Evolutionary conservation across 2,113 vertebrate genomes (phyloP), one percentile per base, ranked within the genome.

Genomic region (Phrynosoma platyrhinos): DNA sequence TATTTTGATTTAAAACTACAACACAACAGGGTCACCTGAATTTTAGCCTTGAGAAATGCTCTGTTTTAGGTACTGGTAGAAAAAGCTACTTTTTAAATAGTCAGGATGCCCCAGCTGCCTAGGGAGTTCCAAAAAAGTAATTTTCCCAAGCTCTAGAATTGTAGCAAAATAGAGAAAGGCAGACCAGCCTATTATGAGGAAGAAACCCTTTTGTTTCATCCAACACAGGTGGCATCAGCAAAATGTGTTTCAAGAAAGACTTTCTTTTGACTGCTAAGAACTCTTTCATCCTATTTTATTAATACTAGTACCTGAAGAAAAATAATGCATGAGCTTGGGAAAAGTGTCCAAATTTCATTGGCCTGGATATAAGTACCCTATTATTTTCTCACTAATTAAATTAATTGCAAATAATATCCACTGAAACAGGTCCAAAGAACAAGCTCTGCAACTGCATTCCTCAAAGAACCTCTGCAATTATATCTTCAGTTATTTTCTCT

Each of bases 361-460:
- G 5, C 9, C 18, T 83, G 23, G 40, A 87, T 36, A 89, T 3
- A 88, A 84, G 83, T 4, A 1, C 72, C 9, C 6, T 82, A 42
- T 80, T 91, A 88, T 85, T 92, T 91, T 90, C 85, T 12, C 7
- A 91, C 0, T 10, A 77, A 81, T 83, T 90, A 89, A 81, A 80
- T 79, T 85, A 86, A 8, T 13, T 90, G 79, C 77, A 66, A 53
- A 58, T 42, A 76, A 30, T 85, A 1, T 71, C 10, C 88, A 58
- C 42, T 2, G 16, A 87, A 74, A 10, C 36, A 92, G 89, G 83
- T 88, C 81, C 0, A 66, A 83, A 76, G 55, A 27, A 75, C 71
- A 75, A 75, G 25, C n/a, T 77, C 53, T 40, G 53, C 9, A 47
- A 53, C 5, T 36, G 18, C 30, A 75, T 84, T 84, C 55, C 84